These are phyloP conservation scores for Ammodytes marinus DNA, from an alignment of 2,113 vertebrate species.

Conservation along the genomic window DNA sequence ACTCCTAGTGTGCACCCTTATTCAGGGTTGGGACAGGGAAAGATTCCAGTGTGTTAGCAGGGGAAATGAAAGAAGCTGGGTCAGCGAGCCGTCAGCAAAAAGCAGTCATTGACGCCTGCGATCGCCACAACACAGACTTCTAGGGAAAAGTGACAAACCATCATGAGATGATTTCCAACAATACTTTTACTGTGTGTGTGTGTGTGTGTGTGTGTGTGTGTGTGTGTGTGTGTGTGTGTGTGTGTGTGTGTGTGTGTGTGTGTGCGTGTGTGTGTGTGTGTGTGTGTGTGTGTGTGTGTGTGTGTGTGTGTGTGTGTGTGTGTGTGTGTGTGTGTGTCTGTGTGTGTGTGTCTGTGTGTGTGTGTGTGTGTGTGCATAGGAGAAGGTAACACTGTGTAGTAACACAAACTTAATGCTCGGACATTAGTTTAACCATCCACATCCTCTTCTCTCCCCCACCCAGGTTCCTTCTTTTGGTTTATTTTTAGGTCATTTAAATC, in stretches of 20 bases:
- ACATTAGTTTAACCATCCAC: conserved; percentile 46
- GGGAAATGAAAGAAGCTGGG: background rate
- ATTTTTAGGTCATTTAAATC: conserved; percentile 60
- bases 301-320: too few relatives aligned
- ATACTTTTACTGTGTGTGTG: too few relatives aligned
- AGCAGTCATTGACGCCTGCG: background rate
- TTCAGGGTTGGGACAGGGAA: background rate
- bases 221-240: too few relatives aligned
- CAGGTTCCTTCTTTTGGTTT: conserved; percentile 53
- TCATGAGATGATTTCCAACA: background rate
- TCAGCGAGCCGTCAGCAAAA: background rate
- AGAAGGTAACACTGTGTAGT: conserved; percentile 34
- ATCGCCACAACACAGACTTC: background rate
- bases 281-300: conserved; percentile 2
- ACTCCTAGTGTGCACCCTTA: background rate
- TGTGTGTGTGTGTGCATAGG: background rate
- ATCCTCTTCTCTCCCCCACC: conserved; percentile 48
- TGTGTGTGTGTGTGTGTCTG: background rate
- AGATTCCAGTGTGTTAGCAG: background rate
- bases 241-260: too few relatives aligned
- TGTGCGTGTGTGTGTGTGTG: background rate
- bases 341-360: conserved; percentile 4
- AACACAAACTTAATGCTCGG: conserved; percentile 46
- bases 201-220: too few relatives aligned
- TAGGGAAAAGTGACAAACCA: background rate